Percentiles rank a stretch among this genome's conserved stretches.
Conservation (phyloP, 2,113 vertebrate species). For the Odobenus rosmarus region DNA sequence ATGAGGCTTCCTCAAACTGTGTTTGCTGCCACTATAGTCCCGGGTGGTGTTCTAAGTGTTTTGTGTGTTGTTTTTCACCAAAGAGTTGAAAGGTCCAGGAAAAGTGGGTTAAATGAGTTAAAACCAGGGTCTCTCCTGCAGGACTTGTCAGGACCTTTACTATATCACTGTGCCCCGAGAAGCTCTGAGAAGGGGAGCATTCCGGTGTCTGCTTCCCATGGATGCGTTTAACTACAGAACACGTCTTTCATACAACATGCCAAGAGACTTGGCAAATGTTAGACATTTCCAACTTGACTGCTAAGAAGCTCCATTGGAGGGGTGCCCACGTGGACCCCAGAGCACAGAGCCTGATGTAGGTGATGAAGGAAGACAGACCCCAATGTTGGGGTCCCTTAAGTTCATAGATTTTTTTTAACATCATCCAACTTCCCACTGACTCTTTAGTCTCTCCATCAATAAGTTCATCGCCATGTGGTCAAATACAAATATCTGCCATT, state of each 20-base stretch:
- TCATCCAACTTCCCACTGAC: neutral
- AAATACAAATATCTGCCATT: neutral
- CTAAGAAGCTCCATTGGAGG: neutral
- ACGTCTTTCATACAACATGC: neutral
- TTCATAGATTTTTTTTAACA: neutral
- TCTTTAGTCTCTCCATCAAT: neutral
- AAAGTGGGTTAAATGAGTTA: neutral
- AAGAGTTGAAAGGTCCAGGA: neutral
- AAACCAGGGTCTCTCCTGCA: neutral
- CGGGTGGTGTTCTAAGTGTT: neutral
- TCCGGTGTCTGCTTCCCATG: accelerated
- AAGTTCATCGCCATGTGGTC: neutral
- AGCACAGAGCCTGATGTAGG: accelerated
- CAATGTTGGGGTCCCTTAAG: neutral
- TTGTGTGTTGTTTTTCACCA: neutral
- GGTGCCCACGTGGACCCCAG: neutral
- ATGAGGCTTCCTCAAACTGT: accelerated
- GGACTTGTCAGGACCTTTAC: neutral
- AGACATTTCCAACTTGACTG: neutral
- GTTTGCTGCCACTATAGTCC: accelerated
- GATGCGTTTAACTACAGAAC: accelerated
- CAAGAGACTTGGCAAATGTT: neutral
- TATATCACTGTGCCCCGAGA: accelerated
- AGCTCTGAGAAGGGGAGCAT: accelerated
- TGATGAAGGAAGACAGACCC: accelerated